Evolutionary conservation across 1,140 invertebrate species (phyloP).

Genomic region (Agraylea sexmaculata): DNA sequence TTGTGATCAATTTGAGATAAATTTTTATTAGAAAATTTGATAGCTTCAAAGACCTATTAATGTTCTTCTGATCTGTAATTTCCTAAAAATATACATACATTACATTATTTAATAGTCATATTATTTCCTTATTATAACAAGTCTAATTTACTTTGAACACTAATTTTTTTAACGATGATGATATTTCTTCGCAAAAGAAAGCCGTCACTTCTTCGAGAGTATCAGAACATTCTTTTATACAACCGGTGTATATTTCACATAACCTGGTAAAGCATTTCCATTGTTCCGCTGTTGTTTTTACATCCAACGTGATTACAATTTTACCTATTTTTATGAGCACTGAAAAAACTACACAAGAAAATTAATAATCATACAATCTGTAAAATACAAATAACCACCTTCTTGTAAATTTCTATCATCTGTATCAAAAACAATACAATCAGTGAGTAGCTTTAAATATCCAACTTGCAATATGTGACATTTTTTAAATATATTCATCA

Average conservation of each 20-base stretch:
- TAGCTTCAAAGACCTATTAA: constrained; percentile 14
- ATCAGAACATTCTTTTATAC: constrained; percentile 13
- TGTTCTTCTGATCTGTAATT: constrained; percentile 8
- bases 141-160: constrained; percentile 9
- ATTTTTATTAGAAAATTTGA: constrained; percentile 18
- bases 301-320: constrained; percentile 16
- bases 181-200: constrained; percentile 10
- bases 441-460: constrained; percentile 11
- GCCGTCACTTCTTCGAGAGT: constrained; percentile 11
- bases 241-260: constrained; percentile 14
- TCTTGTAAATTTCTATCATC: neutral
- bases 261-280: constrained; percentile 18
- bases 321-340: constrained; percentile 13
- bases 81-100: constrained; percentile 12
- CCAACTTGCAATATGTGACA: constrained; percentile 14
- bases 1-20: constrained; percentile 14
- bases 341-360: constrained; percentile 12
- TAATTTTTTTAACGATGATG: no score
- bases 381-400: constrained; percentile 4
- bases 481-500: constrained; percentile 18
- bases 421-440: constrained; percentile 10
- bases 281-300: constrained; percentile 17
- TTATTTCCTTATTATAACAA: neutral
- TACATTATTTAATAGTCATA: constrained; percentile 3
- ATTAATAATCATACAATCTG: neutral